Evolutionary conservation across 2,888 invertebrate species (phyloP).

Genomic region (Unio delphinus): DNA sequence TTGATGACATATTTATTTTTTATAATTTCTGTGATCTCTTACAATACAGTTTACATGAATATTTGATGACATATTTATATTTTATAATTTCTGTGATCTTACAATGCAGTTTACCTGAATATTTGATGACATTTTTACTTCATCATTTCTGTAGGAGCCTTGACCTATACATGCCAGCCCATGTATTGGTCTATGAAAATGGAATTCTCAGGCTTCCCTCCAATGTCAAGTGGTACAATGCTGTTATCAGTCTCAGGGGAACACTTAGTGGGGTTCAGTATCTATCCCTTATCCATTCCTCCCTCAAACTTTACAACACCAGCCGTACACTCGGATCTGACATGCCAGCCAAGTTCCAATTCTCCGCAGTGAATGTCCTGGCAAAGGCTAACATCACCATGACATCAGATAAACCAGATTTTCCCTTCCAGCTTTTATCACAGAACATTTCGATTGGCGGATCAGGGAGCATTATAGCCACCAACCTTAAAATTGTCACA

Average conservation of each 20-base stretch:
- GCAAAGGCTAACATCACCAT: constrained; percentile 21
- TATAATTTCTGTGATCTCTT: too few species aligned
- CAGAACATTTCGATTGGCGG: constrained; percentile 25
- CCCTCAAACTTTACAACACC: constrained; percentile 19
- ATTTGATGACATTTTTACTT: too few species aligned
- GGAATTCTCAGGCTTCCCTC: constrained; percentile 34
- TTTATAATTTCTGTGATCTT: too few species aligned
- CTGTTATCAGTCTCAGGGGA: constrained; percentile 37
- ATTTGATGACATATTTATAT: too few species aligned
- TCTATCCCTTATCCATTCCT: constrained; percentile 29
- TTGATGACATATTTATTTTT: too few species aligned
- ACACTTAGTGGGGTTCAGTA: constrained; percentile 42
- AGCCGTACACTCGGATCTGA: constrained; percentile 23
- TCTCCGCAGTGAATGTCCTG: constrained; percentile 23
- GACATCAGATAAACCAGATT: constrained; percentile 13
- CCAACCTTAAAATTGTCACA: constrained; percentile 17
- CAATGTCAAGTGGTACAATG: constrained; percentile 32
- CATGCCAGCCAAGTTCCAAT: constrained; percentile 12
- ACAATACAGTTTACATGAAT: too few species aligned
- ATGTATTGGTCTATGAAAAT: constrained; percentile 32
- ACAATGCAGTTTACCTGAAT: too few species aligned
- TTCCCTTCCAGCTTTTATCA: constrained; percentile 12
- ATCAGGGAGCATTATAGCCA: constrained; percentile 21
- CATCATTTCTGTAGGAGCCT: constrained; percentile 14
- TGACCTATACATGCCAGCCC: constrained; percentile 41